Evolutionary conservation across 2,113 vertebrate genomes (phyloP).

Genomic region (Climacteris rufus): DNA sequence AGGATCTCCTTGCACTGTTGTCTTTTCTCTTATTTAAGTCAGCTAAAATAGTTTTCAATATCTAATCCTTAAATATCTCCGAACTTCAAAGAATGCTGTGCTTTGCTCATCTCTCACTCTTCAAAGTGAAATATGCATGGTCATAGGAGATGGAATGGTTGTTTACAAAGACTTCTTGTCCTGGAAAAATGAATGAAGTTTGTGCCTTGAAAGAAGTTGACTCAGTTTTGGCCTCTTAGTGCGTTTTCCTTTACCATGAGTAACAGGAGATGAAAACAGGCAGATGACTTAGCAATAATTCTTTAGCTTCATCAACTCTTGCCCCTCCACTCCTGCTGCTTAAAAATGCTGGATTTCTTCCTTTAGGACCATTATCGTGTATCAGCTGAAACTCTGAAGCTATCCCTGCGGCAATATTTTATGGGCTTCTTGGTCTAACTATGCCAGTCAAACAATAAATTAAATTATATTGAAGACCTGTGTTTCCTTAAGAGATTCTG

Average conservation of each 20-base stretch:
- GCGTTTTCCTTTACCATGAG: neutral
- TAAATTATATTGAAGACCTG: neutral
- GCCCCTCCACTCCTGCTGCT: rapidly evolving
- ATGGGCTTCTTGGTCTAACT: neutral
- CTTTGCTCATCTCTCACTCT: neutral
- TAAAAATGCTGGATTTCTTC: neutral
- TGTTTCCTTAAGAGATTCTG: neutral
- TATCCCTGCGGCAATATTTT: neutral
- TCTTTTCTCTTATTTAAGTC: neutral
- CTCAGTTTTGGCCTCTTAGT: neutral
- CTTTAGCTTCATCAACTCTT: neutral
- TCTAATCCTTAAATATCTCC: neutral
- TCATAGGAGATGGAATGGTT: neutral
- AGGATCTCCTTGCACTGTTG: neutral
- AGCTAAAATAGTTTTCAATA: neutral
- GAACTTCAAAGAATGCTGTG: neutral
- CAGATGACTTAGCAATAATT: neutral
- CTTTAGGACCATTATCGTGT: neutral
- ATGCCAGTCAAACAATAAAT: neutral
- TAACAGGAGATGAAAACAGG: neutral
- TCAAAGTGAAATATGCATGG: neutral
- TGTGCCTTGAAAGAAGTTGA: neutral
- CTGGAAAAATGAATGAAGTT: neutral
- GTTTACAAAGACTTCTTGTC: neutral
- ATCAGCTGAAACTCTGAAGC: neutral